These are phyloP conservation scores for Anneissia japonica DNA, from an alignment of 35 echinoderm and acorn worm genomes.

Conservation along the genomic window DNA sequence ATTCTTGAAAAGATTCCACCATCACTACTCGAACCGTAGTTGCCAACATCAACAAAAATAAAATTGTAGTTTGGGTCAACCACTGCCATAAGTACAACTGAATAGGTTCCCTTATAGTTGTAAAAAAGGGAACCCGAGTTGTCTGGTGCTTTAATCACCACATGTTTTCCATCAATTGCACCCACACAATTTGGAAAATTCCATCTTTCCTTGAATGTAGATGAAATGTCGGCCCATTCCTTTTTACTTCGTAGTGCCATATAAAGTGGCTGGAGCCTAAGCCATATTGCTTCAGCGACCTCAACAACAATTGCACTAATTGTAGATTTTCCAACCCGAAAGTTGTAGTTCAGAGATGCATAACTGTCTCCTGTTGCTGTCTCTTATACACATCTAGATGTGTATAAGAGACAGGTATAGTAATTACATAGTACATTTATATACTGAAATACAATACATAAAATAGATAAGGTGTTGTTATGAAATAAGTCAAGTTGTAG, in stretches of 20 bases:
- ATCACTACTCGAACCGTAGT: slow-evolving; percentile 36
- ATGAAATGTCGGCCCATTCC: slow-evolving; percentile 16
- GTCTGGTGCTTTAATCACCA: slow-evolving; percentile 18
- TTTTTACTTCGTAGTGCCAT: slow-evolving; percentile 9
- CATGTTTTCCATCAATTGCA: slow-evolving; percentile 30
- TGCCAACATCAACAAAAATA: slow-evolving; percentile 25
- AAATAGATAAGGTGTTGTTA: too few species aligned
- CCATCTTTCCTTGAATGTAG: slow-evolving; percentile 21
- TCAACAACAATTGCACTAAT: neutral
- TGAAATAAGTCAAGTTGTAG: too few species aligned
- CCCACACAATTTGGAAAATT: slow-evolving; percentile 25
- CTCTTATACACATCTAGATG: too few species aligned
- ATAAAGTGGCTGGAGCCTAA: neutral
- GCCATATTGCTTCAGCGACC: neutral
- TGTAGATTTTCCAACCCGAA: neutral
- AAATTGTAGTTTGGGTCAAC: slow-evolving; percentile 33
- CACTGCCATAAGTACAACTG: slow-evolving; percentile 36
- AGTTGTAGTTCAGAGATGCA: neutral
- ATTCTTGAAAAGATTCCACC: slow-evolving; percentile 8
- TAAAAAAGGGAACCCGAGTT: slow-evolving; percentile 23
- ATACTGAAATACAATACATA: too few species aligned
- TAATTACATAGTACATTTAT: too few species aligned
- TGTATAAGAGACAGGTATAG: neutral
- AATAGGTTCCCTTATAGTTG: slow-evolving; percentile 29
- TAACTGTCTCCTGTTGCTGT: neutral